These are phyloP conservation scores for Camelus dromedarius DNA, from an alignment of 2,113 vertebrate species.

Conservation along the genomic window DNA sequence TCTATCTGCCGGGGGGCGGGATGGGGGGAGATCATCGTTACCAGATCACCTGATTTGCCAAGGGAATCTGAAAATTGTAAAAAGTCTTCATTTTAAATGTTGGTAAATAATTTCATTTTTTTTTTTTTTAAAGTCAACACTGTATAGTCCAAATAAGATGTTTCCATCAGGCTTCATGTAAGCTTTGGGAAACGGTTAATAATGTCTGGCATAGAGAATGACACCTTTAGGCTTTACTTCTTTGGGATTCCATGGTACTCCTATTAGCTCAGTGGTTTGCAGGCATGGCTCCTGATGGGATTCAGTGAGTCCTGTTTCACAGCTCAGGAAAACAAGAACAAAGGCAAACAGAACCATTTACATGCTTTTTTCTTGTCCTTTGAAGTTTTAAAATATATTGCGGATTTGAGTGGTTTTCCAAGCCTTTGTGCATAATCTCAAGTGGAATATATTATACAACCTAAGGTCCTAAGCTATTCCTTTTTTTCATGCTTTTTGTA, in stretches of 20 bases:
- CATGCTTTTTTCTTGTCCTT: slow-evolving; percentile 66
- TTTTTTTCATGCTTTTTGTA: not conserved
- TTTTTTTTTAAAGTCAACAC: too few species aligned
- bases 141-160: not conserved
- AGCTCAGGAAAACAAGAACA: slow-evolving; percentile 66
- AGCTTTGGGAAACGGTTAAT: not conserved
- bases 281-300: not conserved
- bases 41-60: not conserved
- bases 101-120: not conserved
- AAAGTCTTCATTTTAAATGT: not conserved
- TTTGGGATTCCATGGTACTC: not conserved
- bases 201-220: not conserved
- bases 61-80: not conserved
- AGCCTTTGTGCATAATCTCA: slow-evolving; percentile 48
- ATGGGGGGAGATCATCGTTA: not conserved
- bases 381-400: slow-evolving; percentile 68
- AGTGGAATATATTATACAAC: slow-evolving; percentile 38
- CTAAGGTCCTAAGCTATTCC: not conserved
- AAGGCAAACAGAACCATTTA: slow-evolving; percentile 69
- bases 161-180: not conserved
- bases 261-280: not conserved
- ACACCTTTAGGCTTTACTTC: not conserved
- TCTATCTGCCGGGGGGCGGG: too few species aligned
- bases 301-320: slow-evolving; percentile 26
- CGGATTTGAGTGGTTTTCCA: slow-evolving; percentile 35